Conservation (phyloP, 2,113 vertebrate genomes). For the Micromys minutus region DNA sequence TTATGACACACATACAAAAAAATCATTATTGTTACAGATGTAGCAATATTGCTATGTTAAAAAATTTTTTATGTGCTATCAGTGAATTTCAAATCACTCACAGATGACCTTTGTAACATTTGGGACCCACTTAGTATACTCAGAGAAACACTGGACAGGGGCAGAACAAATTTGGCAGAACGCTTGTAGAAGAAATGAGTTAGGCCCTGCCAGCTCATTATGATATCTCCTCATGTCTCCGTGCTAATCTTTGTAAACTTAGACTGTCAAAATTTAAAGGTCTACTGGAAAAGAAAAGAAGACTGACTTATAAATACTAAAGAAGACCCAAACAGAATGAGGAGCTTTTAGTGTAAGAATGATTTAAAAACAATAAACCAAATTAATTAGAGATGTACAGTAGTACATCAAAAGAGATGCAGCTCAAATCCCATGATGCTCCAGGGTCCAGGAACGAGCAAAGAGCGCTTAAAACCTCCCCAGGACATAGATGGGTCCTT, state of each 20-base stretch:
- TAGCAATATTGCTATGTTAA: not conserved
- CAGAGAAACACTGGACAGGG: not conserved
- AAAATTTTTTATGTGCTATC: not conserved
- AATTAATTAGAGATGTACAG: not conserved
- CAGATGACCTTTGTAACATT: not conserved
- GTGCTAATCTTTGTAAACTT: not conserved
- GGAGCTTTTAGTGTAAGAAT: not conserved
- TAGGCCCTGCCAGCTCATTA: not conserved
- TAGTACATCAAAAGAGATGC: not conserved
- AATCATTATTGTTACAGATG: not conserved
- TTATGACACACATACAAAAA: not conserved
- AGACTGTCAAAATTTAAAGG: not conserved
- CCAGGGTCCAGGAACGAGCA: not conserved
- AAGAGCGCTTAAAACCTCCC: not conserved
- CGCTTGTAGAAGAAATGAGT: slow-evolving; percentile 15
- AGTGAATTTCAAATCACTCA: slow-evolving; percentile 32
- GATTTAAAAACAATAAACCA: not conserved
- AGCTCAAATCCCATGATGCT: not conserved
- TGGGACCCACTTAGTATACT: not conserved
- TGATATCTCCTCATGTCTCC: not conserved
- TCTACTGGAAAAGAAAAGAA: not conserved
- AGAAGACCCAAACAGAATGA: slow-evolving; percentile 14
- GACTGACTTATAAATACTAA: not conserved
- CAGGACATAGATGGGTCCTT: not conserved
- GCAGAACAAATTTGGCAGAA: slow-evolving; percentile 39